Evolutionary conservation across 2,113 vertebrate genomes (phyloP).

Genomic region (Tor tambroides): DNA sequence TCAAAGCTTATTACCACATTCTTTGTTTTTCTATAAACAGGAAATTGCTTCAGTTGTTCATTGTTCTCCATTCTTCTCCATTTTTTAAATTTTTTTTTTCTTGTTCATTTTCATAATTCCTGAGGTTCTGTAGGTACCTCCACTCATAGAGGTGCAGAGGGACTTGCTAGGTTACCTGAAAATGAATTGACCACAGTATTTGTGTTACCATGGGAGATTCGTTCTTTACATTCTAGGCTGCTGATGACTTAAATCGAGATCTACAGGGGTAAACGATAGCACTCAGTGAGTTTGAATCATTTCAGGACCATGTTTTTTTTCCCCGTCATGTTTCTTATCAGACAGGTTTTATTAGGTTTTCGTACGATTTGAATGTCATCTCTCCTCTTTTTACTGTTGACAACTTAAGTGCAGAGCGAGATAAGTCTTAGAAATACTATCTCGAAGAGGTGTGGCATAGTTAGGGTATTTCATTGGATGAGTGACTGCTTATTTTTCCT

Average conservation of each 20-base stretch:
- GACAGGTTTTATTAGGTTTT: constrained; percentile 56
- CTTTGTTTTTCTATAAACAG: constrained; percentile 77
- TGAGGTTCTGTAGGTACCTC: constrained; percentile 71
- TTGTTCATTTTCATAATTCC: constrained; percentile 78
- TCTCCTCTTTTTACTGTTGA: constrained; percentile 31
- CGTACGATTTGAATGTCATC: constrained; percentile 55
- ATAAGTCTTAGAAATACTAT: constrained; percentile 47
- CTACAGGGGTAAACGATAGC: constrained; percentile 31
- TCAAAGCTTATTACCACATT: constrained; percentile 83
- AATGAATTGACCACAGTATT: constrained; percentile 60
- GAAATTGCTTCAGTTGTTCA: constrained; percentile 80
- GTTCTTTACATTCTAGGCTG: constrained; percentile 58
- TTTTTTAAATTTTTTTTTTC: constrained; percentile 74
- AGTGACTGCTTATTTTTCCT: constrained; percentile 34
- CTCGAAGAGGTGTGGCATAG: constrained; percentile 43
- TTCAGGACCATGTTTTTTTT: constrained; percentile 53
- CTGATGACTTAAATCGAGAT: constrained; percentile 37
- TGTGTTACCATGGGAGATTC: constrained; percentile 63
- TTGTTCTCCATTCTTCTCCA: constrained; percentile 83
- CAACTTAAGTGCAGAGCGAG: constrained; percentile 32
- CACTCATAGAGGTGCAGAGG: constrained; percentile 69
- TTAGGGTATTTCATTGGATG: constrained; percentile 20
- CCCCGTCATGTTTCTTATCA: constrained; percentile 52
- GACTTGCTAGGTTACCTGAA: constrained; percentile 12
- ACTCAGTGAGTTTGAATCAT: constrained; percentile 29